Evolutionary conservation across 2,888 invertebrate genomes (phyloP), one percentile per base, ranked within the genome.

Genomic region (Agelastica alni): DNA sequence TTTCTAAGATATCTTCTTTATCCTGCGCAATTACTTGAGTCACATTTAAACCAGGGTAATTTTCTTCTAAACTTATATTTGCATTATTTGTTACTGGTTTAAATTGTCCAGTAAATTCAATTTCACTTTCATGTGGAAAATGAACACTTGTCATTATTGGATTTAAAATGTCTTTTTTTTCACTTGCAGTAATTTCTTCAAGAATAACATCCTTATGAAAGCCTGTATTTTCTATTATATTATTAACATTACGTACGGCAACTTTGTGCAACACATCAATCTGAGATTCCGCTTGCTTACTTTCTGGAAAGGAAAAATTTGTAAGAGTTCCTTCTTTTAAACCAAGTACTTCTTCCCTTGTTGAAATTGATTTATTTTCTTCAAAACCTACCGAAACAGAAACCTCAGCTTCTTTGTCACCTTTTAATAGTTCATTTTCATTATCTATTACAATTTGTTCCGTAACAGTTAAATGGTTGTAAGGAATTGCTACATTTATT

Each of bases 61-160:
- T 79, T 70, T 81, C 78, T 63, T 80, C 79, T 59, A 83, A 76
- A 41, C 60, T 56, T n/a, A 82, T 60, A 18, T 76, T 74, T 3
- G 79, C 79, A 31, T 72, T 75, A 60, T 79, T 80, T 5, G 72
- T 72, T 28, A 78, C 76, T 4, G 84, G 83, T 63, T 74, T 74
- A 20, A 79, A 70, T 59, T 78, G 76, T 32, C 72, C 76, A 17
- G 68, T 68, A 59, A 83, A 78, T 41, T 74, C 71, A 20, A 73
- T 70, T 75, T 84, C 84, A 62, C 75, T 79, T 70, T 84, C 84
- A 62, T 74, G 68, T 5, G 70, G 58, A 17, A 73, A 48, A 64
- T 71, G 79, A 65, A 83, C 81, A 4, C 77, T 77, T 7, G 82
- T 68, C 13, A 79, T 73, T 36, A 83, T 56, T 61, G 80, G 76